These are phyloP conservation scores for Agonopterix heracliana DNA, from an alignment of 2,888 invertebrate species.

Conservation along the genomic window DNA sequence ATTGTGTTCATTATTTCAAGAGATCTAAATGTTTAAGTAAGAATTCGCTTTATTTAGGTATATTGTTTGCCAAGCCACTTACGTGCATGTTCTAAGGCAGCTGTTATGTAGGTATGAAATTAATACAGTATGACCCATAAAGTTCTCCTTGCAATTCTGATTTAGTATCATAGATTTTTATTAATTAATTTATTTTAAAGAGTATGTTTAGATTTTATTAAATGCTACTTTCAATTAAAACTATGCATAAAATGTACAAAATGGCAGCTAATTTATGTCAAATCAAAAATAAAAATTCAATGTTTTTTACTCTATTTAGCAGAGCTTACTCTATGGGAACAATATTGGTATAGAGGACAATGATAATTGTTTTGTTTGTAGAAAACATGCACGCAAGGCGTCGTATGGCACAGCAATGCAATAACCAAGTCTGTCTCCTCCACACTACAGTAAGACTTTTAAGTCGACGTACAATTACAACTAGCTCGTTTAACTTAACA, in stretches of 20 bases:
- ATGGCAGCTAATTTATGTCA: constrained; percentile 58
- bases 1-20: not conserved
- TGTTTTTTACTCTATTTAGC: constrained; percentile 39
- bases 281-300: constrained; percentile 22
- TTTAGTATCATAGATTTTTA: constrained; percentile 25
- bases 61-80: constrained; percentile 15
- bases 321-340: constrained; percentile 72
- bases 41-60: not conserved
- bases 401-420: not conserved
- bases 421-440: constrained; percentile 41
- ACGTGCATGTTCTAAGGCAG: constrained; percentile 57
- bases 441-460: constrained; percentile 20
- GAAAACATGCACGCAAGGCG: constrained; percentile 41
- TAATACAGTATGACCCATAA: constrained; percentile 15
- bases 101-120: constrained; percentile 45
- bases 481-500: constrained; percentile 9
- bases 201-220: constrained; percentile 17
- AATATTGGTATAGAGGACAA: constrained; percentile 56
- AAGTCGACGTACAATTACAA: constrained; percentile 11
- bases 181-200: constrained; percentile 25
- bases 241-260: constrained; percentile 41
- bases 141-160: constrained; percentile 5
- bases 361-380: constrained; percentile 22
- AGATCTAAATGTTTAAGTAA: no score
- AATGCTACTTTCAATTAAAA: constrained; percentile 33